Evolutionary conservation across 2,797 vertebrate genomes (phyloP).

Genomic region (Geotrypetes seraphini): DNA sequence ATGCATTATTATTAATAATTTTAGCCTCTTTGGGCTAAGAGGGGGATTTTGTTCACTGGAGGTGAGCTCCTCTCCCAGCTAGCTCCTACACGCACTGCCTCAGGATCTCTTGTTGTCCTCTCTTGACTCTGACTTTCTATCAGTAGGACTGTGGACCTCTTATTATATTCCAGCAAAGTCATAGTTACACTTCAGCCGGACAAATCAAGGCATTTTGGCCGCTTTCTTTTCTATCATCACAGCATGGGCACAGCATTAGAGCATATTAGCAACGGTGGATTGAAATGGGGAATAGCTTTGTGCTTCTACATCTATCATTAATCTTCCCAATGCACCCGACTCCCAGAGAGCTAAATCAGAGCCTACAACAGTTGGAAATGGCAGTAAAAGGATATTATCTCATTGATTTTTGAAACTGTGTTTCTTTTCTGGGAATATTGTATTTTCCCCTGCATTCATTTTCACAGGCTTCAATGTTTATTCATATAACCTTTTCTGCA

Average conservation of each 20-base stretch:
- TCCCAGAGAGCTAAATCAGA: conserved; percentile 22
- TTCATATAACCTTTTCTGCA: conserved; percentile 7
- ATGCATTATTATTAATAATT: too few relatives aligned
- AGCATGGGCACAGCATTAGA: conserved; percentile 32
- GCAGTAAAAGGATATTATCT: conserved; percentile 26
- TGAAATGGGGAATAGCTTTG: conserved; percentile 22
- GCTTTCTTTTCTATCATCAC: conserved; percentile 23
- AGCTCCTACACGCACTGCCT: neutral
- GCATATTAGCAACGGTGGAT: conserved; percentile 18
- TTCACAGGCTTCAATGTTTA: conserved; percentile 11
- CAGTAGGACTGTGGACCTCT: neutral
- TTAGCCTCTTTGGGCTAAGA: neutral
- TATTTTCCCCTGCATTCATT: neutral
- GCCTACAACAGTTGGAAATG: conserved; percentile 5
- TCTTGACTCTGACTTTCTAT: conserved; percentile 31
- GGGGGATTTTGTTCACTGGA: rapidly evolving
- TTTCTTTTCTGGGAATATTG: conserved; percentile 8
- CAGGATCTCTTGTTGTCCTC: rapidly evolving
- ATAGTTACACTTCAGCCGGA: conserved; percentile 12
- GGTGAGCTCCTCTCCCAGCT: conserved; percentile 4
- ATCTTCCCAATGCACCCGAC: conserved; percentile 9
- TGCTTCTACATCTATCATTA: conserved; percentile 23
- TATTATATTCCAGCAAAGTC: conserved; percentile 14
- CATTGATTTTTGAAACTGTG: conserved; percentile 25
- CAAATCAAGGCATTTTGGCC: conserved; percentile 17